phyloP scores from a whole-genome alignment of 2,113 vertebrate genomes.

The Trinectes maculatus region DNA sequence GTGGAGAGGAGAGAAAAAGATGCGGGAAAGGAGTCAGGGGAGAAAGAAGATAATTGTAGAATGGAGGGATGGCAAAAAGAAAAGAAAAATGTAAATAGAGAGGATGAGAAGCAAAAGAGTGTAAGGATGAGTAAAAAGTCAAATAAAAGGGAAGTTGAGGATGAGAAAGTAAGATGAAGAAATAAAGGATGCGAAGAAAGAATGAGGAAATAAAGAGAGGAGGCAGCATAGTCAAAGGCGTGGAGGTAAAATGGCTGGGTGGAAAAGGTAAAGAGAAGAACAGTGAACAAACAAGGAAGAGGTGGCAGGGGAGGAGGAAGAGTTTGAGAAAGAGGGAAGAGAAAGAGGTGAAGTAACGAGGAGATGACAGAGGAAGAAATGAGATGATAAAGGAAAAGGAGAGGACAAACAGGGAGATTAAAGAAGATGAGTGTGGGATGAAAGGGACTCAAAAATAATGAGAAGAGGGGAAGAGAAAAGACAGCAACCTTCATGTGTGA shows the following conservation, averaged over 20 bases:
- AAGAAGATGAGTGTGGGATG: conserved; percentile 3
- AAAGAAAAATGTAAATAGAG: not conserved
- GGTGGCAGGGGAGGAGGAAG: not conserved
- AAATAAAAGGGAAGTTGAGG: not conserved
- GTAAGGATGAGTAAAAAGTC: not conserved
- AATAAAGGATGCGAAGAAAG: not conserved
- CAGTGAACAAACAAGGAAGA: no score
- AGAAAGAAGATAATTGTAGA: conserved; percentile 21
- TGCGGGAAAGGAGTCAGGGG: conserved; percentile 6
- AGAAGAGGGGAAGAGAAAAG: not conserved
- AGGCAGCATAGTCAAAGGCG: no score
- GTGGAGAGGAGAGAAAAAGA: conserved; percentile 30
- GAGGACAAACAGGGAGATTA: not conserved
- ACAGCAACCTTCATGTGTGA: conserved; percentile 34
- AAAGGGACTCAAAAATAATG: conserved; percentile 21
- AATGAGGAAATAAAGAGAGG: not conserved
- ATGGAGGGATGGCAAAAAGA: not conserved
- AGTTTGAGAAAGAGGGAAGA: not conserved
- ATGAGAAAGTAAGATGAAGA: not conserved
- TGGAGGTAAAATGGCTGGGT: not conserved
- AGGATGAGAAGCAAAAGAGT: not conserved
- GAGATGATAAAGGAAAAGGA: not conserved
- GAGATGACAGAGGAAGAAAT: not conserved
- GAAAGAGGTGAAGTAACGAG: not conserved
- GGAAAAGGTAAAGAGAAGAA: not conserved